A percentile compares a stretch with the other conserved stretches of the same genome.
phyloP scores from a whole-genome alignment of 1,140 invertebrate genomes.

The Conus ventricosus region DNA sequence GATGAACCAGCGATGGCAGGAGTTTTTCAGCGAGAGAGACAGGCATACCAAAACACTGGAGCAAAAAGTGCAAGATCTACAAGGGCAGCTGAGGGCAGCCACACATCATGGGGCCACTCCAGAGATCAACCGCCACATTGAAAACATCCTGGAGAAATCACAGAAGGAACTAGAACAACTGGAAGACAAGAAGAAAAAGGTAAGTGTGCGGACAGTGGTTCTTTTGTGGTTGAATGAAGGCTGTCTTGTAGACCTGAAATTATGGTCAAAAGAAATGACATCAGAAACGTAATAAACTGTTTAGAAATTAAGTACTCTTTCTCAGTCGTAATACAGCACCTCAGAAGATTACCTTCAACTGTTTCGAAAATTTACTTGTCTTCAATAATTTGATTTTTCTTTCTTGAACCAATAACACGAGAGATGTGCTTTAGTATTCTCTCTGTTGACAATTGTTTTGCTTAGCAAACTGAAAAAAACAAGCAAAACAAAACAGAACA shows the following conservation, averaged over 20 bases:
- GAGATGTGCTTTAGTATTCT: too few relatives aligned
- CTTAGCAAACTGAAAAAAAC: too few relatives aligned
- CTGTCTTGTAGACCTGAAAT: too few relatives aligned
- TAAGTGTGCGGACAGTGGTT: neutral
- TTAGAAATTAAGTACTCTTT: too few relatives aligned
- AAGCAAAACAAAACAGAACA: neutral
- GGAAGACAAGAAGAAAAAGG: slow-evolving; percentile 1
- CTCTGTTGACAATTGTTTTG: too few relatives aligned
- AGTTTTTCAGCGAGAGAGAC: slow-evolving; percentile 58
- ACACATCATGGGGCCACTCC: neutral
- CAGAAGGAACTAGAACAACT: slow-evolving; percentile 26
- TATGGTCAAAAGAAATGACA: too few relatives aligned
- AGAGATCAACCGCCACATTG: slow-evolving; percentile 5
- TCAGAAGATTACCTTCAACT: too few relatives aligned
- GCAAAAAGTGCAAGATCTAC: slow-evolving; percentile 41
- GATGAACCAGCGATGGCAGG: slow-evolving; percentile 69
- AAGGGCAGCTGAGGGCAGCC: slow-evolving; percentile 10
- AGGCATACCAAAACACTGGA: slow-evolving; percentile 47
- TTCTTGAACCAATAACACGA: too few relatives aligned
- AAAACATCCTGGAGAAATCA: neutral
- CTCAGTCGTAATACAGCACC: too few relatives aligned
- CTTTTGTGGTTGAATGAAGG: neutral
- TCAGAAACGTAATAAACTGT: too few relatives aligned
- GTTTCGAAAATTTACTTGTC: too few relatives aligned
- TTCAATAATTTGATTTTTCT: neutral